Evolutionary conservation across 2,888 invertebrate genomes (phyloP).

Genomic region (Ochlodes sylvanus): DNA sequence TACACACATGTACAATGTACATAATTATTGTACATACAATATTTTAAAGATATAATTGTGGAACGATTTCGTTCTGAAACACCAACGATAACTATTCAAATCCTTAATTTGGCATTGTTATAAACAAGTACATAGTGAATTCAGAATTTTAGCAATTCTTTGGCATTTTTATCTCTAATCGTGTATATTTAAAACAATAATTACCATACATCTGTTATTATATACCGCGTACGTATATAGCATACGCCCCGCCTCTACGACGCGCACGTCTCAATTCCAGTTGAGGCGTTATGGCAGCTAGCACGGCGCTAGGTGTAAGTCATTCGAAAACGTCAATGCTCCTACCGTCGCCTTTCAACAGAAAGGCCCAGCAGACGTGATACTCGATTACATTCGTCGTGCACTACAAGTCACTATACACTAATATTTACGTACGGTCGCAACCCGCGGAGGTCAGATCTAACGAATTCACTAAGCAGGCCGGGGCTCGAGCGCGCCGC

Average conservation of each 20-base stretch:
- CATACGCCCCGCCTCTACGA: no score
- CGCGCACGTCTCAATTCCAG: constrained; percentile 1
- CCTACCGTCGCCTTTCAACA: neutral
- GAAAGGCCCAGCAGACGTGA: constrained; percentile 2
- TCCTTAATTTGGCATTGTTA: constrained; percentile 7
- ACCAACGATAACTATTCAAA: neutral
- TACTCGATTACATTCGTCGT: neutral
- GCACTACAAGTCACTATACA: neutral
- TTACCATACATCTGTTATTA: neutral
- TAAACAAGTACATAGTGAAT: neutral
- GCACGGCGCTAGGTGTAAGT: neutral
- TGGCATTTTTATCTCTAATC: constrained; percentile 11
- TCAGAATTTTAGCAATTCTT: constrained; percentile 18
- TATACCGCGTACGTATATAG: no score
- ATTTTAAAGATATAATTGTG: no score
- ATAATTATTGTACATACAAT: no score
- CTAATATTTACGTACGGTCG: no score
- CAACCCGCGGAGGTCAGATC: neutral
- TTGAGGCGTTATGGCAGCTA: neutral
- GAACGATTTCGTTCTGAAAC: no score
- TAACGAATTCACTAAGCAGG: neutral
- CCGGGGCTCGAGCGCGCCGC: no score
- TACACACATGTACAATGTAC: no score
- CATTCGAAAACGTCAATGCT: neutral
- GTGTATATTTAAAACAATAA: neutral